phyloP scores from a whole-genome alignment of 2,113 vertebrate genomes.

The Corynorhinus townsendii region DNA sequence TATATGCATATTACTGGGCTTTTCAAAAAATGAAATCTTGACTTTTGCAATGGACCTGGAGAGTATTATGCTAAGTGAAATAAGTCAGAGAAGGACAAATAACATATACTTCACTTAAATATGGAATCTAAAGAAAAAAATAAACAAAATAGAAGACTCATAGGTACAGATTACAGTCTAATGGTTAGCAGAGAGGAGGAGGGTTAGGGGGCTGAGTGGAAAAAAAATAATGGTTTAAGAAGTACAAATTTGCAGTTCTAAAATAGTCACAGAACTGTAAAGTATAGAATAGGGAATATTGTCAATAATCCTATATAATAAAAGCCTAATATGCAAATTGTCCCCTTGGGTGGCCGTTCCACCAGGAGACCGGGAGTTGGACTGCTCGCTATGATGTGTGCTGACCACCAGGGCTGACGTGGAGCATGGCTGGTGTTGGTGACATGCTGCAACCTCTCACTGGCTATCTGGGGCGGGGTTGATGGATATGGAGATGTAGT shows the following conservation, averaged over 20 bases:
- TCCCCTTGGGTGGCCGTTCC: too few species aligned
- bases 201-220: neutral
- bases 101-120: neutral
- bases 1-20: neutral
- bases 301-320: neutral
- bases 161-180: neutral
- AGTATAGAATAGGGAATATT: neutral
- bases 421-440: too few species aligned
- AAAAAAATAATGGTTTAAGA: neutral
- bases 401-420: too few species aligned
- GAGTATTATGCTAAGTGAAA: neutral
- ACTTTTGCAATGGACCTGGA: neutral
- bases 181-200: neutral
- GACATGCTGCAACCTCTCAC: too few species aligned
- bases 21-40: neutral
- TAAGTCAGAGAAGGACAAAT: neutral
- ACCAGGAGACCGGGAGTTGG: too few species aligned
- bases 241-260: neutral
- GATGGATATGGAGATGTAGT: too few species aligned
- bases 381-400: too few species aligned
- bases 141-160: neutral
- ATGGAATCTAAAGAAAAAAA: neutral
- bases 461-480: too few species aligned
- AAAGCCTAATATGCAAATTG: too few species aligned
- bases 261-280: neutral